Evolutionary conservation across 2,888 invertebrate species (phyloP), one percentile per base, ranked within the genome.

Genomic region (Linhomoeus sp.): DNA sequence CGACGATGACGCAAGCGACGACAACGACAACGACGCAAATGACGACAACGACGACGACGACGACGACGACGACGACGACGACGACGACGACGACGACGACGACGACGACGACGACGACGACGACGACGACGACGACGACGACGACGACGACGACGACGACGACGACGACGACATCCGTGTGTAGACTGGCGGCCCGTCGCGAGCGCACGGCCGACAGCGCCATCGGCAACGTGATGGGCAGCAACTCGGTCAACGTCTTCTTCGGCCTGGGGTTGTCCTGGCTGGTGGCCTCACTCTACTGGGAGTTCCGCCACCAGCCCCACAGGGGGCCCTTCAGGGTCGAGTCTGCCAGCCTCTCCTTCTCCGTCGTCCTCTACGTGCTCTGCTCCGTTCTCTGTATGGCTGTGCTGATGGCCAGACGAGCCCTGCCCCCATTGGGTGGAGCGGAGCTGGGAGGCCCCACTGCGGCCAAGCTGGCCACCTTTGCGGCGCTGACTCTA

Each of bases 241-340:
- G 72, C 54, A 75, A 75, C 56, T 71, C 73, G 15, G 75, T 75
- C 24, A 75, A 75, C 56, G 75, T 75, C 12, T 73, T 75, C 58
- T 66, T 75, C 37, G 75, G 75, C 35, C 65, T 75, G 2, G 75
- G 75, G 7, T 57, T 75, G 42, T 74, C 75, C 0, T 75, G 75
- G 75, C 52, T 73, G 19, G 67, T 74, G 25, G 73, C 73, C 24
- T 62, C 73, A 35, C 63, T 70, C 38, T 74, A 71, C 55, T 68
- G 70, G 55, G 53, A 56, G 22, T 45, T 59, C 7, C 56, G 65
- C 9, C 55, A 29, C 29, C 5, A 12, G 7, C 29, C 7, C 29
- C 12, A 67, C 66, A 66, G 62, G n/a, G 51, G 56, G 5, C 37
- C 19, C 14, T 70, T 70, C 52, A 29, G 37, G 5, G 70, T 70